A percentile compares a stretch with the other conserved stretches of the same genome.
These are phyloP conservation scores for Sebastes steindachneri DNA, from an alignment of 2,797 vertebrate genomes.

Conservation along the genomic window DNA sequence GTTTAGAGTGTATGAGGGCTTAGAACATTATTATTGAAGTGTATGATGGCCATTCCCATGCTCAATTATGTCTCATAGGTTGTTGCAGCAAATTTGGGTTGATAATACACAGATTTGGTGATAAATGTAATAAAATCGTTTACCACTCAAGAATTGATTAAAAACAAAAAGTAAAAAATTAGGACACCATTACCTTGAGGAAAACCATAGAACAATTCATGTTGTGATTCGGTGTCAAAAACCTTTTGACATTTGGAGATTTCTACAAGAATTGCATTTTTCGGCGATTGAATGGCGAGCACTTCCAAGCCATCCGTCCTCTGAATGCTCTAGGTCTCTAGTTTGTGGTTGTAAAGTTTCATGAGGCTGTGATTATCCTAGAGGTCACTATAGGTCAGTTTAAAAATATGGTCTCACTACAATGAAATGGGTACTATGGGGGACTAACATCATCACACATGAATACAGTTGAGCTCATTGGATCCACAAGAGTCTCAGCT, in stretches of 20 bases:
- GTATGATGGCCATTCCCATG: neutral
- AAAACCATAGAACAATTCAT: no score
- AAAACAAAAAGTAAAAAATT: neutral
- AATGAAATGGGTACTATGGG: neutral
- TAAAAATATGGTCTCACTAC: neutral
- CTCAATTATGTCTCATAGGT: neutral
- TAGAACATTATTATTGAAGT: neutral
- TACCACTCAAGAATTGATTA: neutral
- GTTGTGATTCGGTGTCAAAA: neutral
- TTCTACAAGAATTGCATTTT: neutral
- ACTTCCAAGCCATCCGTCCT: neutral
- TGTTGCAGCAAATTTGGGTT: neutral
- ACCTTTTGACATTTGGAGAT: neutral
- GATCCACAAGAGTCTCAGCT: fast-evolving
- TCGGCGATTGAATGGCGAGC: fast-evolving
- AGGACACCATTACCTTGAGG: neutral
- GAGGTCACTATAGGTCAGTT: neutral
- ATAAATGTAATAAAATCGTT: neutral
- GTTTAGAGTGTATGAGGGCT: neutral
- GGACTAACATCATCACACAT: no score
- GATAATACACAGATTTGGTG: no score
- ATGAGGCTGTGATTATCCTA: neutral
- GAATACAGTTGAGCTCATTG: no score
- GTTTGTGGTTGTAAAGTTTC: neutral
- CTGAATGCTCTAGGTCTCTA: neutral